Percentiles rank a stretch among this genome's conserved stretches.
Conservation (phyloP, 1,140 invertebrate genomes). For the Drosophila parabipectinata region DNA sequence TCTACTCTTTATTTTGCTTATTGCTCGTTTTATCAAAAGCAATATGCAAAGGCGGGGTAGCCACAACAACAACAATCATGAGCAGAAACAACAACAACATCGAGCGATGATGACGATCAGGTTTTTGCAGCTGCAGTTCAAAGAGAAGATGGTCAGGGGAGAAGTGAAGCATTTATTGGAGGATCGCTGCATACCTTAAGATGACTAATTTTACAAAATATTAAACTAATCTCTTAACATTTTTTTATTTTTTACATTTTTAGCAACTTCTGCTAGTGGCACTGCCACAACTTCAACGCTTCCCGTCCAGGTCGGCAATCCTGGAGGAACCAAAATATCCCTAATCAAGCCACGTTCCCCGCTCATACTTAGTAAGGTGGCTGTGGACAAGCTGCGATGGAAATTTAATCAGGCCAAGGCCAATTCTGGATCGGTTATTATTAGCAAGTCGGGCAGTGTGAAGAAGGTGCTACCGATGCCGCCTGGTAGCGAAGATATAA, state of each 20-base stretch:
- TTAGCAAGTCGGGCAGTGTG: constrained; percentile 33
- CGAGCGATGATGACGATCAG: constrained; percentile 66
- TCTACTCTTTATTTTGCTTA: neutral
- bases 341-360: constrained; percentile 51
- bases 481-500: neutral
- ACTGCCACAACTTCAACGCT: neutral
- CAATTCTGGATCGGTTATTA: constrained; percentile 46
- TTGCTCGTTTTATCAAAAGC: constrained; percentile 43
- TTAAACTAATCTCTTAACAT: neutral
- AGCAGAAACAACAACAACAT: constrained; percentile 17
- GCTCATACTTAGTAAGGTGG: constrained; percentile 60
- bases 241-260: neutral
- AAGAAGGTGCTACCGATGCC: constrained; percentile 13
- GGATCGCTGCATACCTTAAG: constrained; percentile 16
- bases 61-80: constrained; percentile 13
- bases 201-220: constrained; percentile 43
- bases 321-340: constrained; percentile 41
- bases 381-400: constrained; percentile 62
- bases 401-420: constrained; percentile 60
- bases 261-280: constrained; percentile 10
- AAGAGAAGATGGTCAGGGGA: constrained; percentile 16
- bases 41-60: constrained; percentile 66
- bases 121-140: constrained; percentile 67
- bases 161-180: constrained; percentile 6
- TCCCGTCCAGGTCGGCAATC: constrained; percentile 10